phyloP scores from a whole-genome alignment of 2,113 vertebrate species.

The Lonchura striata region DNA sequence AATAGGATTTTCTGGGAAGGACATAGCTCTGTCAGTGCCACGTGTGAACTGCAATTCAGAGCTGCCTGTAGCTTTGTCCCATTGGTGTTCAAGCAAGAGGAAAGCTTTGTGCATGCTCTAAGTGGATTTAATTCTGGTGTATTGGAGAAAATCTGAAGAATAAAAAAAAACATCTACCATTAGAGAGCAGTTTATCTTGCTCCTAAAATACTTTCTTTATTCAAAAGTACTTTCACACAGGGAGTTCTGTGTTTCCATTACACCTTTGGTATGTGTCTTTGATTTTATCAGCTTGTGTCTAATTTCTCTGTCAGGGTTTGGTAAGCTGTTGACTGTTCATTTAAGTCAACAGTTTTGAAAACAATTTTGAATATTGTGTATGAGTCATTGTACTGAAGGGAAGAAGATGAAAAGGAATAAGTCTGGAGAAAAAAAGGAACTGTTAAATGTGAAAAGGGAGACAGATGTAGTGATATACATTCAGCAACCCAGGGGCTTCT shows the following conservation, averaged over 20 bases:
- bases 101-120: background rate
- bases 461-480: rapidly evolving
- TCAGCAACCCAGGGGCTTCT: background rate
- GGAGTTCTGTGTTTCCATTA: conserved; percentile 14
- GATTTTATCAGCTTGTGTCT: conserved; percentile 29
- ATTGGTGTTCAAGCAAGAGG: background rate
- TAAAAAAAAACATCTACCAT: background rate
- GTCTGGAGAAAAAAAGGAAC: background rate
- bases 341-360: conserved; percentile 24
- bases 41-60: background rate
- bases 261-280: background rate
- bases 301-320: conserved; percentile 8
- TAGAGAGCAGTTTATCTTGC: background rate
- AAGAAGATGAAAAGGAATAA: background rate
- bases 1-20: background rate
- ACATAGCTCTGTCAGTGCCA: background rate
- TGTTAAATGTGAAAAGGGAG: background rate
- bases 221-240: background rate
- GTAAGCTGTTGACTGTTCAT: background rate
- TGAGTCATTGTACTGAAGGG: background rate
- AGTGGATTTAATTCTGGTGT: background rate
- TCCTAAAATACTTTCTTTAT: background rate
- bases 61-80: background rate
- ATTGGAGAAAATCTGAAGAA: background rate
- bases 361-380: background rate